Evolutionary conservation across 2,888 invertebrate genomes (phyloP), one percentile per base, ranked within the genome.

Genomic region (Formica aserva): DNA sequence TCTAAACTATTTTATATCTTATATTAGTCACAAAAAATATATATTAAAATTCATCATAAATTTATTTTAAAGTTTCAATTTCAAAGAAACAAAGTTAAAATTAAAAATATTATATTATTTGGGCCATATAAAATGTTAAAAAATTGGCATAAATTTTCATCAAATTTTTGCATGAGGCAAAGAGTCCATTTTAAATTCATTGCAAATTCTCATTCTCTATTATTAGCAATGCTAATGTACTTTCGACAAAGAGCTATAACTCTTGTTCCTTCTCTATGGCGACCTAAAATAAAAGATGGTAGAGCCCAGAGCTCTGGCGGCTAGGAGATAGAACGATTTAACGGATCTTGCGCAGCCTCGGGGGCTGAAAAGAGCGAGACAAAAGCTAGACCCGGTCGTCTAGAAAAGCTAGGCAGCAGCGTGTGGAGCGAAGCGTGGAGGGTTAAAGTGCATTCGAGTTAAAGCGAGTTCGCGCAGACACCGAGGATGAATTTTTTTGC

Each of bases 361-460:
- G 45, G 57, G 45, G 60, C 32, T 76, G 69, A 78, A 72, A 72
- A 72, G 74, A 60, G 60, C 45, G 78, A 78, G 78, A 78, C 78
- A 84, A 78, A 77, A 72, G 71, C 72, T 63, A 62, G 57, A 41
- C 38, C 18, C 48, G 38, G 60, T 60, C 63, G 32, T 62, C 48
- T 52, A 75, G 75, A 62, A 78, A 72, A 78, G 74, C 78, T 72
- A 60, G 72, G 32, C 32, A 41, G 72, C 71, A 15, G 55, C 55
- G 57, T 55, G 38, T 38, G n/a, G 38, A 52, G 35, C 29, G 29
- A 38, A 48, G 57, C 11, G n/a, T 29, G 60, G 26, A 48, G 69
- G 57, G 80, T 82, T 85, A 82, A 77, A 84, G 77, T 87, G 82
- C 75, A 60, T 78, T 82, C 41, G 74, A 82, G 82, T 87, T 82